phyloP scores from a whole-genome alignment of 1,140 invertebrate species.

The Plutomurus gul region DNA sequence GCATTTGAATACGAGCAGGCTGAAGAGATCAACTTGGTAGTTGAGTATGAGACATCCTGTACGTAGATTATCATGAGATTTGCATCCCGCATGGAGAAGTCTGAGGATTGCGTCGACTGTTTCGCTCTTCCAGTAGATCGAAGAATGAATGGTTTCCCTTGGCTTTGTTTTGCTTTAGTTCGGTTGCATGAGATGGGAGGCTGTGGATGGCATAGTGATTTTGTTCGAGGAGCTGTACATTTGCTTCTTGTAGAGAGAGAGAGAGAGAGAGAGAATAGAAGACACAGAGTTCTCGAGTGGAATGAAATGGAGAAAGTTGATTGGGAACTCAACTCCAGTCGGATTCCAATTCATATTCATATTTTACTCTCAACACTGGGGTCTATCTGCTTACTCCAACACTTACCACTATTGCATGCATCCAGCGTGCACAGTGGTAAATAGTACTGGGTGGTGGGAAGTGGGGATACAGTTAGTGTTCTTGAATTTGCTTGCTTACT shows the following conservation, averaged over 20 bases:
- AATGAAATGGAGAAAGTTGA: conserved; percentile 27
- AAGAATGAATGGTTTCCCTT: background rate
- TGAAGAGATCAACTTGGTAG: no score
- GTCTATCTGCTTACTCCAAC: no score
- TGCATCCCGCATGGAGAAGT: background rate
- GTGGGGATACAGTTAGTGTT: no score
- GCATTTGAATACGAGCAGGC: no score
- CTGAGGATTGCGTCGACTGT: background rate
- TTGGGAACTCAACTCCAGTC: conserved; percentile 12
- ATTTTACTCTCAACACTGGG: no score
- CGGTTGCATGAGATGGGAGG: background rate
- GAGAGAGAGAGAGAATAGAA: no score
- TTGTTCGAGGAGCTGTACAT: background rate
- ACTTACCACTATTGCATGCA: no score
- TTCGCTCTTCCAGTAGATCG: no score
- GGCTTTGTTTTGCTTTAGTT: background rate
- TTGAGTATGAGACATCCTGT: background rate
- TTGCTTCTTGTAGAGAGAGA: no score
- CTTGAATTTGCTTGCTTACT: no score
- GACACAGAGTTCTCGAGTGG: conserved; percentile 12
- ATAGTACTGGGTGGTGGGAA: no score
- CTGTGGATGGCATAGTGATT: background rate
- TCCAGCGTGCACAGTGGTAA: no score
- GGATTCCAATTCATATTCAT: conserved; percentile 25
- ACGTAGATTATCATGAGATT: conserved; percentile 20